Conservation (phyloP, 2,888 invertebrate species). For the Carpatolechia fugitivella region DNA sequence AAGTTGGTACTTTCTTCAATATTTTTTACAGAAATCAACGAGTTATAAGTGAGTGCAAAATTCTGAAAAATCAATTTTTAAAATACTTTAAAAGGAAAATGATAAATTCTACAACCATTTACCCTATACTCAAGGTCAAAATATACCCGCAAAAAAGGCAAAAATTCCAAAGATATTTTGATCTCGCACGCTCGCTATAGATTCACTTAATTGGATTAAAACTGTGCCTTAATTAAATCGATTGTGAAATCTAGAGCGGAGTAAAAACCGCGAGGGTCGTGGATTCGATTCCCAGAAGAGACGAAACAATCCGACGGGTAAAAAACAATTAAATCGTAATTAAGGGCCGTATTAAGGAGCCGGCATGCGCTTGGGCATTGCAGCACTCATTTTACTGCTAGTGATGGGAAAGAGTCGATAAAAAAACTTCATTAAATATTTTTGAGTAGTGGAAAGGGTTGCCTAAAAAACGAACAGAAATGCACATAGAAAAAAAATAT, state of each 20-base stretch:
- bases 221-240: conserved; percentile 35
- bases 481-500: too few relatives aligned
- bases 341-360: conserved; percentile 68
- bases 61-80: too few relatives aligned
- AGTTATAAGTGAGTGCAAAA: too few relatives aligned
- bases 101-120: not conserved
- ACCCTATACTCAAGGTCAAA: conserved; percentile 6
- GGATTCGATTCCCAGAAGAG: conserved; percentile 54
- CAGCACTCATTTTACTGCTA: conserved; percentile 53
- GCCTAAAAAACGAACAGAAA: too few relatives aligned
- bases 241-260: conserved; percentile 41
- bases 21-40: too few relatives aligned
- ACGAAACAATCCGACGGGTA: conserved; percentile 59
- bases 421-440: not conserved
- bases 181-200: conserved; percentile 10
- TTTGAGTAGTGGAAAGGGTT: not conserved
- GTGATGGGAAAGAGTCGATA: conserved; percentile 36
- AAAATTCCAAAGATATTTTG: conserved; percentile 8
- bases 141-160: not conserved
- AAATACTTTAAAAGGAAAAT: too few relatives aligned
- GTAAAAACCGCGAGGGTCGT: conserved; percentile 37
- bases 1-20: too few relatives aligned
- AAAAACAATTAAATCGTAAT: conserved; percentile 77
- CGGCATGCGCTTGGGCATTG: conserved; percentile 58
- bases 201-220: conserved; percentile 17